Conservation (phyloP, 2,888 invertebrate species). For the Phorcus lineatus region DNA sequence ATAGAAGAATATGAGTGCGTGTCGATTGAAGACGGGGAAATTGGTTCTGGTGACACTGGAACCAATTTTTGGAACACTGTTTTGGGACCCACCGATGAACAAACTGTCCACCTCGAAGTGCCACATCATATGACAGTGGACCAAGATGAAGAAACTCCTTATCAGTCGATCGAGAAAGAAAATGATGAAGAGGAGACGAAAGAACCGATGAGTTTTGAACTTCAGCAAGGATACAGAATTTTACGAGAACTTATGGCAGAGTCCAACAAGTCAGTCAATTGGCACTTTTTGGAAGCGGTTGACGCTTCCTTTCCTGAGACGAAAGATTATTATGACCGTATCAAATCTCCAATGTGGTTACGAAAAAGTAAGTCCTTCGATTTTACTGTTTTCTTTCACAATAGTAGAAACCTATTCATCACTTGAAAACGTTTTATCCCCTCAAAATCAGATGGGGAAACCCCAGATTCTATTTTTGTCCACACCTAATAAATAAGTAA, state of each 20-base stretch:
- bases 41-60: slow-evolving; percentile 1
- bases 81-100: slow-evolving; percentile 5
- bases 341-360: slow-evolving; percentile 77
- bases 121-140: slow-evolving; percentile 9
- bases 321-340: slow-evolving; percentile 75
- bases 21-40: slow-evolving; percentile 3
- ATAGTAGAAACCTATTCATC: not conserved
- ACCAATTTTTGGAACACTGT: not conserved
- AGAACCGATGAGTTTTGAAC: slow-evolving; percentile 57
- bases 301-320: slow-evolving; percentile 71
- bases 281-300: slow-evolving; percentile 76
- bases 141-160: not conserved
- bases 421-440: not conserved
- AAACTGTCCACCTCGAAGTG: not conserved
- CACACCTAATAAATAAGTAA: not conserved
- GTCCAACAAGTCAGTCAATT: slow-evolving; percentile 73
- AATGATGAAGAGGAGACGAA: slow-evolving; percentile 25
- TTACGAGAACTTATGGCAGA: slow-evolving; percentile 75
- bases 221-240: slow-evolving; percentile 74
- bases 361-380: slow-evolving; percentile 74
- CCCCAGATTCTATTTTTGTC: slow-evolving; percentile 26
- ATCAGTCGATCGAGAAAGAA: slow-evolving; percentile 19
- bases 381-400: not conserved
- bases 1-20: slow-evolving; percentile 6
- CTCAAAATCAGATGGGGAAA: not conserved